These are phyloP conservation scores for Anhinga anhinga DNA, from an alignment of 2,113 vertebrate species.

Conservation along the genomic window DNA sequence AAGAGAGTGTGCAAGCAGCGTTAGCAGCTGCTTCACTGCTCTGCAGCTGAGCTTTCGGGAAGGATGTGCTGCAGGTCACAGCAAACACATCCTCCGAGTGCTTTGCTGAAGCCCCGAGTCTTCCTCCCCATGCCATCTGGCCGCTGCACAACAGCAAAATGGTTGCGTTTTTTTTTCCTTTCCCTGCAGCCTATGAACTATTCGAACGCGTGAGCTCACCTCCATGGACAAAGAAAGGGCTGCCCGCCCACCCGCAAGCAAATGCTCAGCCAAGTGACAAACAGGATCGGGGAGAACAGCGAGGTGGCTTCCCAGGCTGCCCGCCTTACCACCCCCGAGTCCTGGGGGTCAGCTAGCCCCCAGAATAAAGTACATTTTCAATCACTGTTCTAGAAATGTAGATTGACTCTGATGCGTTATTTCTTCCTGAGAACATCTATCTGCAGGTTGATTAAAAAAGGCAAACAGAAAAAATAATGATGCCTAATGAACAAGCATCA, in stretches of 20 bases:
- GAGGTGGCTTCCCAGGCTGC: background rate
- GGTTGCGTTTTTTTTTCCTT: background rate
- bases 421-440: slow-evolving; percentile 2
- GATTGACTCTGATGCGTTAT: background rate
- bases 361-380: background rate
- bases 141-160: background rate
- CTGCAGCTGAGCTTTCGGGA: background rate
- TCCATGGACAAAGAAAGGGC: background rate
- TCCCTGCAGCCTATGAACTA: background rate
- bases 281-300: background rate
- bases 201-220: background rate
- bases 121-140: slow-evolving; percentile 1
- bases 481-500: slow-evolving; percentile 23
- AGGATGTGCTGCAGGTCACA: background rate
- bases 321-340: background rate
- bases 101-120: background rate
- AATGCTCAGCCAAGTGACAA: slow-evolving; percentile 31
- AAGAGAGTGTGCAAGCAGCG: background rate
- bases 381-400: background rate
- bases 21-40: slow-evolving; percentile 1
- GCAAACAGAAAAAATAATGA: background rate
- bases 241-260: background rate
- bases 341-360: background rate
- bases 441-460: background rate
- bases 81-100: background rate